Percentiles rank a stretch among this genome's conserved stretches.
phyloP scores from a whole-genome alignment of 2,113 vertebrate species.

The Thamnaconus septentrionalis region DNA sequence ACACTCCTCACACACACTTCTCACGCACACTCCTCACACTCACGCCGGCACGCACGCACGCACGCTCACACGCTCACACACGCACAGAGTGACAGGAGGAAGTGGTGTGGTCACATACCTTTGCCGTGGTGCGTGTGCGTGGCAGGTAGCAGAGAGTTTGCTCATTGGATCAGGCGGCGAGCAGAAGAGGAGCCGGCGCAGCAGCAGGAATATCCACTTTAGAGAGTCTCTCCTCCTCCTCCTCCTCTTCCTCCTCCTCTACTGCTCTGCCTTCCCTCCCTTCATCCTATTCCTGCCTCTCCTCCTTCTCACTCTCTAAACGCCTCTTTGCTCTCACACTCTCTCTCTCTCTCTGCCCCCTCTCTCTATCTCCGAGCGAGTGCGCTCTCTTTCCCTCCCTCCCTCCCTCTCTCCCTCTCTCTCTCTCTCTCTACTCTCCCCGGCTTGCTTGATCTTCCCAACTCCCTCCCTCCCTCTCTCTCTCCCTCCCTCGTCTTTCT shows the following conservation, averaged over 20 bases:
- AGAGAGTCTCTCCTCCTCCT: conserved; percentile 65
- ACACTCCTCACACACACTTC: conserved; percentile 17
- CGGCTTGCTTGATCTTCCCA: conserved; percentile 63
- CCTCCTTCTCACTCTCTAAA: conserved; percentile 74
- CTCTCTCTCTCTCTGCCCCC: conserved; percentile 39
- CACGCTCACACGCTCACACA: conserved; percentile 15
- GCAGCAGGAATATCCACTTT: conserved; percentile 75
- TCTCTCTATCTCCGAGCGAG: conserved; percentile 44
- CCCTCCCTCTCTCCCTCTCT: conserved; percentile 40
- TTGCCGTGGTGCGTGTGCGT: conserved; percentile 61
- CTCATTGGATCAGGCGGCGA: conserved; percentile 73
- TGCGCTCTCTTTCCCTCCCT: conserved; percentile 56
- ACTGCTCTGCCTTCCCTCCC: conserved; percentile 65
- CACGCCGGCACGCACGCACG: conserved; percentile 27
- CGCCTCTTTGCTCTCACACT: conserved; percentile 69
- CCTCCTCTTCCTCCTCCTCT: conserved; percentile 60
- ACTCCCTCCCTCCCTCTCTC: conserved; percentile 40
- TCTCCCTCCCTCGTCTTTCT: conserved; percentile 19
- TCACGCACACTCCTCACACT: not conserved
- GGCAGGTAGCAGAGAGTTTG: conserved; percentile 65
- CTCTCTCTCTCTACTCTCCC: conserved; percentile 56
- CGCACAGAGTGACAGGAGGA: conserved; percentile 43
- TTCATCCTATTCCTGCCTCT: conserved; percentile 70
- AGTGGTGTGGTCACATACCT: conserved; percentile 75
- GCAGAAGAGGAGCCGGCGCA: conserved; percentile 42